Conservation (phyloP, 2,797 vertebrate genomes). For the Octomys mimax region DNA sequence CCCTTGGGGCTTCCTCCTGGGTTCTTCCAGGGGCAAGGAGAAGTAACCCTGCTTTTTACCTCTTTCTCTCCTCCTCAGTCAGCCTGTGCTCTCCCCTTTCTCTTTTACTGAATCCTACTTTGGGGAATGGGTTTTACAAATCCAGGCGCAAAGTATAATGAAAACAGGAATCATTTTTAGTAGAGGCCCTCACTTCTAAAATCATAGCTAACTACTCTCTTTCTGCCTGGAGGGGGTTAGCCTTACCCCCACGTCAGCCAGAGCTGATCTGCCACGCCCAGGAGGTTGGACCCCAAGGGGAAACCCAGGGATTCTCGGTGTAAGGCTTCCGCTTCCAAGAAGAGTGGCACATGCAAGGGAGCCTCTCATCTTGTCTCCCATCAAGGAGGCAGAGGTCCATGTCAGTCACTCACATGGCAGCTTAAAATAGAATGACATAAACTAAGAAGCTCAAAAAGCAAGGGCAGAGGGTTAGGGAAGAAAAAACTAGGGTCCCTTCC, state of each 20-base stretch:
- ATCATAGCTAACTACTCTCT: background rate
- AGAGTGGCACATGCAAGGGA: background rate
- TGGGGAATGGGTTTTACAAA: background rate
- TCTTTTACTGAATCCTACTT: background rate
- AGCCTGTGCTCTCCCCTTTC: background rate
- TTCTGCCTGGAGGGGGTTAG: background rate
- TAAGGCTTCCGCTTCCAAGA: background rate
- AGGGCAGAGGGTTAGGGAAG: background rate
- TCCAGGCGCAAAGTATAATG: background rate
- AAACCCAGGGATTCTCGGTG: background rate
- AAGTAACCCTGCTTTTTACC: background rate
- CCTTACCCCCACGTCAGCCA: background rate
- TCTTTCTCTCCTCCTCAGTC: background rate
- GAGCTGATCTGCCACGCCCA: background rate
- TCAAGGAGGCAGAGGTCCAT: background rate
- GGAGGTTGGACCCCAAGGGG: background rate
- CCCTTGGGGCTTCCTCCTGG: background rate
- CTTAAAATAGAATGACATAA: background rate
- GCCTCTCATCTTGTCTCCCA: background rate
- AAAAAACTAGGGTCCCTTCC: background rate
- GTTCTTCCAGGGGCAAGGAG: background rate
- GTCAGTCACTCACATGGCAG: background rate
- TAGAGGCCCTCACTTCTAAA: slow-evolving; percentile 11
- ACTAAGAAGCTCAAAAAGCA: background rate
- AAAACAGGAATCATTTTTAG: slow-evolving; percentile 34